A percentile compares a stretch with the other conserved stretches of the same genome.
phyloP scores from a whole-genome alignment of 2,113 vertebrate genomes.

The Pedetes capensis region DNA sequence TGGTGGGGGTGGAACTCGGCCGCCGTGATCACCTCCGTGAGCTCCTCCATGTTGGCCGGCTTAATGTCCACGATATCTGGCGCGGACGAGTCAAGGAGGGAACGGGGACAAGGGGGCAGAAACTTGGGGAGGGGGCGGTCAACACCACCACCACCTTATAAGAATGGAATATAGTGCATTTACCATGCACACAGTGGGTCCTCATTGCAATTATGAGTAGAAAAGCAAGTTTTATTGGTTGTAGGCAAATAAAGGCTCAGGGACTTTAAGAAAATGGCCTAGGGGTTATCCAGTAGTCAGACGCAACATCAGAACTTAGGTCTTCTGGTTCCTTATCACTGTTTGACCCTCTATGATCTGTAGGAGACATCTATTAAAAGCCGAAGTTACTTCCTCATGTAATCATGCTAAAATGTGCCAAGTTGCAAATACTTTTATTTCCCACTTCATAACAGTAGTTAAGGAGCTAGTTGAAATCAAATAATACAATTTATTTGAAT shows the following conservation, averaged over 20 bases:
- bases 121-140: rapidly evolving
- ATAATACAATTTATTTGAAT: neutral
- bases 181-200: rapidly evolving
- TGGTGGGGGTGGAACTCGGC: constrained; percentile 96
- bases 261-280: neutral
- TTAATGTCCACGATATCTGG: constrained; percentile 98
- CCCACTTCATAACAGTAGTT: neutral
- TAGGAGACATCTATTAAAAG: neutral
- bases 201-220: neutral
- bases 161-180: rapidly evolving
- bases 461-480: neutral
- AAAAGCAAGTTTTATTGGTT: neutral
- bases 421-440: neutral
- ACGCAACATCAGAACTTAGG: neutral
- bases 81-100: constrained; percentile 85
- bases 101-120: neutral
- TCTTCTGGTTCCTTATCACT: neutral
- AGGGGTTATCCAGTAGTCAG: neutral
- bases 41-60: constrained; percentile 97
- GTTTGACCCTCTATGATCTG: neutral
- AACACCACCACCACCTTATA: too few relatives aligned
- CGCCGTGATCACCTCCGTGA: constrained; percentile 96
- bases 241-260: neutral
- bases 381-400: neutral
- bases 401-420: neutral